Evolutionary conservation across 2,888 invertebrate species (phyloP), one percentile per base, ranked within the genome.

Genomic region (Alentia gelatinosa): DNA sequence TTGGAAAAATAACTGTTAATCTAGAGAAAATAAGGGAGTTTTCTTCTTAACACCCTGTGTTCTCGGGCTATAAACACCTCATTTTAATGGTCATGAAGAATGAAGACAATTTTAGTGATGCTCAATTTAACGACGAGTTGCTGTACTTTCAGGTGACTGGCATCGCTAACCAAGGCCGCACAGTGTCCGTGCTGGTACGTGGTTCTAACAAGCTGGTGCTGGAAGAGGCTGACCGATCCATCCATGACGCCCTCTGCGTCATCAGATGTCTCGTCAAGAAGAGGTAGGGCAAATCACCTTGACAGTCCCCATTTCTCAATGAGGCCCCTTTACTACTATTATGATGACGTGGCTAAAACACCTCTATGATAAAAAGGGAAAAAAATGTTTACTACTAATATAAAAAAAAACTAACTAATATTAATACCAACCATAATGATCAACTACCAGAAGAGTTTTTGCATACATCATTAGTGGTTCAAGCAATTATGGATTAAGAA

Each of bases 261-360:
- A 98, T 99, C 95, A 97, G 99, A 93, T 99, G 99, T 96, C 97
- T 99, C 94, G 99, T 99, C 4, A 98, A 99, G 94, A 98, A 99
- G 93, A 97, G 97, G 96, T 97, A 23, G 63, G 63, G 15, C 56
- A 12, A 4, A 26, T 7, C 15, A 15, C 1, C 33, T 19, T 47
- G 9, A 47, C 92, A 97, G 97, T n/a, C n/a, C n/a, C n/a, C n/a
- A n/a, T n/a, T n/a, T n/a, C n/a, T n/a, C n/a, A n/a, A n/a, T n/a
- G n/a, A n/a, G n/a, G n/a, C n/a, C n/a, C n/a, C n/a, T n/a, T n/a
- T n/a, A n/a, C n/a, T n/a, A n/a, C n/a, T n/a, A n/a, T n/a, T n/a
- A n/a, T n/a, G n/a, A n/a, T n/a, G n/a, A n/a, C n/a, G n/a, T n/a
- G n/a, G n/a, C n/a, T n/a, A n/a, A n/a, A n/a, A n/a, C n/a, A n/a